phyloP scores from a whole-genome alignment of 2,888 invertebrate genomes.

The Syrphus vitripennis region DNA sequence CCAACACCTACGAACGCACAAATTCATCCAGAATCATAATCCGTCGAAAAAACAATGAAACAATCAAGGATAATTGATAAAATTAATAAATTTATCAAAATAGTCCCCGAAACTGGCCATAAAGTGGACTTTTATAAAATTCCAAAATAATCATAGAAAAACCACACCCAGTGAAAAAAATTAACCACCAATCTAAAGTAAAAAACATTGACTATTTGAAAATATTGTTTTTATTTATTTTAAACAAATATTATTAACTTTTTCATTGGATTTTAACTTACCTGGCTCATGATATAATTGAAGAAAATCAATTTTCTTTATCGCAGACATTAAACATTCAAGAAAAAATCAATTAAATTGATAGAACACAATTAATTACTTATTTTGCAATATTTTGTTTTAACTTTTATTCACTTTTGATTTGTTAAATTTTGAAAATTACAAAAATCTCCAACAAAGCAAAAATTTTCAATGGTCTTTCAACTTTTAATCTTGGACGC shows the following conservation, averaged over 20 bases:
- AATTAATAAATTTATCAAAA: conserved; percentile 73
- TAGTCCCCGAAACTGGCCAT: conserved; percentile 56
- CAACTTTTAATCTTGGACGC: conserved; percentile 66
- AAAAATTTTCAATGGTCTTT: conserved; percentile 63
- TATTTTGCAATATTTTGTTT: conserved; percentile 61
- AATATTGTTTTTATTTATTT: conserved; percentile 69
- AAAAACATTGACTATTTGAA: conserved; percentile 75
- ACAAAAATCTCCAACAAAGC: conserved; percentile 68
- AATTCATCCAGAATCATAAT: conserved; percentile 72
- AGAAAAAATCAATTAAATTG: conserved; percentile 73
- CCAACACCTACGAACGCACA: conserved; percentile 76
- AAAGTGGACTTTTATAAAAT: conserved; percentile 71
- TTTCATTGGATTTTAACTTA: conserved; percentile 76
- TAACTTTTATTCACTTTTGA: conserved; percentile 46
- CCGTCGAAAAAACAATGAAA: conserved; percentile 77
- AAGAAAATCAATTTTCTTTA: conserved; percentile 77
- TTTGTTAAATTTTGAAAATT: conserved; percentile 63
- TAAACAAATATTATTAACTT: conserved; percentile 70
- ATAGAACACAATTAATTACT: conserved; percentile 52
- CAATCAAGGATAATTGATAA: conserved; percentile 73
- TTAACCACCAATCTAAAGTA: conserved; percentile 61
- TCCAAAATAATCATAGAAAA: conserved; percentile 71
- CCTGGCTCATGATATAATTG: conserved; percentile 81
- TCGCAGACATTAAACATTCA: conserved; percentile 79
- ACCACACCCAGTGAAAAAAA: conserved; percentile 67